Evolutionary conservation across 1,140 invertebrate genomes (phyloP).

Genomic region (Lasioglossum albipes): DNA sequence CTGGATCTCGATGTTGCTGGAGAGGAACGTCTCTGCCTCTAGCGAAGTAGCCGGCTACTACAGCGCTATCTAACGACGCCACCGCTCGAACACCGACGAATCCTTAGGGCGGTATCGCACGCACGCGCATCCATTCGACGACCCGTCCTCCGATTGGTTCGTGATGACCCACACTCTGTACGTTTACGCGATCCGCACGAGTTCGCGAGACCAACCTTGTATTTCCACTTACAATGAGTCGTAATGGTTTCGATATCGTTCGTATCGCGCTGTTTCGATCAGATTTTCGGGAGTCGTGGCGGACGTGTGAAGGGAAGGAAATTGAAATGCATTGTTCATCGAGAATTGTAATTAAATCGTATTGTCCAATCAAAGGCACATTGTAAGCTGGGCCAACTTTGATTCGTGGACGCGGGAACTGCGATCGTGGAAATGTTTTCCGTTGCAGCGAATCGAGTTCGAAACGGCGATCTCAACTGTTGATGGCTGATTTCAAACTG

Average conservation of each 20-base stretch:
- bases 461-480: constrained; percentile 3
- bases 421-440: neutral
- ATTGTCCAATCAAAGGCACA: constrained; percentile 23
- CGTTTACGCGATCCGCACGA: neutral
- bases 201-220: too few species aligned
- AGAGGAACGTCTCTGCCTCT: constrained; percentile 53
- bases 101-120: constrained; percentile 21
- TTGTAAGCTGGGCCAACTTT: constrained; percentile 13
- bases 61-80: constrained; percentile 47
- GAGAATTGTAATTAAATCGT: neutral
- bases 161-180: neutral
- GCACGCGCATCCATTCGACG: neutral
- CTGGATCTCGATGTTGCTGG: constrained; percentile 64
- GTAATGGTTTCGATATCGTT: neutral
- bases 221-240: neutral
- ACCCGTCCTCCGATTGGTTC: constrained; percentile 1
- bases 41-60: constrained; percentile 44
- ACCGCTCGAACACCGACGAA: constrained; percentile 8
- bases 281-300: neutral
- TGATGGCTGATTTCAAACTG: neutral
- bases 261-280: neutral
- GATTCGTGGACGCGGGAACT: constrained; percentile 41
- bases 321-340: neutral
- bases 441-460: neutral
- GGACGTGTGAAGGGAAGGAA: neutral